Conservation (phyloP, 2,797 vertebrate species). For the Cuniculus paca region DNA sequence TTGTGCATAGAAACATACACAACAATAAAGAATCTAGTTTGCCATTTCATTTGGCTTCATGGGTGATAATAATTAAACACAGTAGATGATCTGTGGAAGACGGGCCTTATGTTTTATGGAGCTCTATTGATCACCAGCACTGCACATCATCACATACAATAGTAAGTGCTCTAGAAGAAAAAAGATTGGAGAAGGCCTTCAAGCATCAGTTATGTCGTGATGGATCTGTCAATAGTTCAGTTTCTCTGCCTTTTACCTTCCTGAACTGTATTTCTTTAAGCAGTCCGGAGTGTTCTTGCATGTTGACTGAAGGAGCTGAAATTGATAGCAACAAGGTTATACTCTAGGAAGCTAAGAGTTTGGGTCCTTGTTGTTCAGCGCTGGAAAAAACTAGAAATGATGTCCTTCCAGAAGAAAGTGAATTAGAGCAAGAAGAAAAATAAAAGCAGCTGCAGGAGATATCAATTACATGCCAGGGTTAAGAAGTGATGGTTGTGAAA, state of each 20-base stretch:
- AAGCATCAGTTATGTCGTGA: slow-evolving; percentile 58
- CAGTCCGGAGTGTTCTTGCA: slow-evolving; percentile 56
- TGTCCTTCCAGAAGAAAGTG: background rate
- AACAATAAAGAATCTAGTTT: slow-evolving; percentile 38
- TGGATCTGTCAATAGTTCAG: slow-evolving; percentile 56
- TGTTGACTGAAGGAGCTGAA: slow-evolving; percentile 31
- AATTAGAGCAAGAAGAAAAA: slow-evolving; percentile 39
- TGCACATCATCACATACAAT: background rate
- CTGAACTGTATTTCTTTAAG: slow-evolving; percentile 65
- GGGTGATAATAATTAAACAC: slow-evolving; percentile 32
- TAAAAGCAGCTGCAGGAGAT: background rate
- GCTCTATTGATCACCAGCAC: slow-evolving; percentile 75
- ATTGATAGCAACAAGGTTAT: slow-evolving; percentile 58
- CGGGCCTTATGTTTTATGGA: slow-evolving; percentile 61
- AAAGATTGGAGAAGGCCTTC: slow-evolving; percentile 65
- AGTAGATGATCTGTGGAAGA: slow-evolving; percentile 52
- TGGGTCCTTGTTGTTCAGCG: slow-evolving; percentile 50
- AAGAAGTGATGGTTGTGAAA: background rate
- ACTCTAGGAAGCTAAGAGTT: slow-evolving; percentile 61
- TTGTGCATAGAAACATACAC: background rate
- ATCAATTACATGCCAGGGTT: background rate
- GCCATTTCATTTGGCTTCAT: slow-evolving; percentile 57
- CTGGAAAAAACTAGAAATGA: slow-evolving; percentile 25
- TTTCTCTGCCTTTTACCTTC: background rate
- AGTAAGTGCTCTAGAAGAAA: slow-evolving; percentile 68